Evolutionary conservation across 2,797 vertebrate species (phyloP).

Genomic region (Falco rusticolus): DNA sequence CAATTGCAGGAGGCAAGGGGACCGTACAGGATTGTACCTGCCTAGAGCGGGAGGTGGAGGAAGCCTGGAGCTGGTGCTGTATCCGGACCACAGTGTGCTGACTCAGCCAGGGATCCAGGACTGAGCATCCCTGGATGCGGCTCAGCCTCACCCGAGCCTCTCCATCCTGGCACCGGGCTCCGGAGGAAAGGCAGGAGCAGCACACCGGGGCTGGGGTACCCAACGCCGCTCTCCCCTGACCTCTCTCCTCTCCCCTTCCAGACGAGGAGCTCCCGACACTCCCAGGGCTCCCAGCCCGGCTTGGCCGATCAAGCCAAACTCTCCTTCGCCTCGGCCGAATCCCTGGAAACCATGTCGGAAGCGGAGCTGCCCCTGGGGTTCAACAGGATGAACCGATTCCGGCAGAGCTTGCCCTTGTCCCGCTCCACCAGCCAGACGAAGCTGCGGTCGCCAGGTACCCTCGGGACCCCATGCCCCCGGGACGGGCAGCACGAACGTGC

Average conservation of each 20-base stretch:
- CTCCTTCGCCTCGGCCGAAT: conserved; percentile 95
- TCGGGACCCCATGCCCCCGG: rapidly evolving
- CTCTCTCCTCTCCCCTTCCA: conserved; percentile 59
- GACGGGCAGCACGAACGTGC: not conserved
- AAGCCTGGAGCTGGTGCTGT: not conserved
- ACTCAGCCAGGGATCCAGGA: not conserved
- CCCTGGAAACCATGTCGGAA: conserved; percentile 98
- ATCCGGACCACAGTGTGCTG: not conserved
- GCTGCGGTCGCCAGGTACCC: conserved; percentile 93
- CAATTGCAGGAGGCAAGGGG: not conserved
- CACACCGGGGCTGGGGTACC: not conserved
- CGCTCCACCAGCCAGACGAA: conserved; percentile 98
- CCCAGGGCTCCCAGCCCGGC: conserved; percentile 94
- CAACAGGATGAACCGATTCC: conserved; percentile 97
- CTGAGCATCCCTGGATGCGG: not conserved
- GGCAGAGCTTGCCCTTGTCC: conserved; percentile 95
- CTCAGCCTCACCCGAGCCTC: not conserved
- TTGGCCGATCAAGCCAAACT: conserved; percentile 97
- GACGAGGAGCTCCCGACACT: conserved; percentile 95
- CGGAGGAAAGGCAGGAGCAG: rapidly evolving
- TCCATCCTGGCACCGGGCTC: rapidly evolving
- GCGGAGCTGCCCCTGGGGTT: conserved; percentile 94
- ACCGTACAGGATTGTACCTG: not conserved
- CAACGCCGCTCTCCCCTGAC: not conserved
- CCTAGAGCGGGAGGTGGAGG: not conserved